phyloP scores from a whole-genome alignment of 2,113 vertebrate genomes.

The Siniperca chuatsi region DNA sequence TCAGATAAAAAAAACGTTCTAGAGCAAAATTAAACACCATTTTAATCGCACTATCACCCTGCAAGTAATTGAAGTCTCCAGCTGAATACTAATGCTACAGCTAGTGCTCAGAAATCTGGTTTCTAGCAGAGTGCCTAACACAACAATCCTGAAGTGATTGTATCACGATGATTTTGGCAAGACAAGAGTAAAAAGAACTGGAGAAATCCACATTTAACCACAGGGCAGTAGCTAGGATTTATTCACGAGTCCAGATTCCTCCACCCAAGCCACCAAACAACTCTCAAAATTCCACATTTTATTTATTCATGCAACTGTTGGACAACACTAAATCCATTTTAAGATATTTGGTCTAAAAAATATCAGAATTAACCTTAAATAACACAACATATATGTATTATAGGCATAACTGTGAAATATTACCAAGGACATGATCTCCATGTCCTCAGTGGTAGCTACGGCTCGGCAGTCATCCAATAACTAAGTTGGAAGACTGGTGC shows the following conservation, averaged over 20 bases:
- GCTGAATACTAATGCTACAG: no score
- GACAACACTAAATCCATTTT: neutral
- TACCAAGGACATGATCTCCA: neutral
- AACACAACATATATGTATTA: no score
- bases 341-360: neutral
- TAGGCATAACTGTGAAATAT: no score
- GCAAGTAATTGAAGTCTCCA: neutral
- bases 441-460: neutral
- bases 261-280: neutral
- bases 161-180: neutral
- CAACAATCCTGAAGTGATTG: neutral
- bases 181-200: neutral
- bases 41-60: neutral
- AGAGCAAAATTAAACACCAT: neutral
- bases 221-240: neutral
- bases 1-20: neutral
- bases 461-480: neutral
- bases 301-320: neutral
- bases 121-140: neutral
- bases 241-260: no score
- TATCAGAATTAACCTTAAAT: neutral
- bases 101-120: neutral
- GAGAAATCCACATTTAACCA: conserved; percentile 18
- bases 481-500: no score
- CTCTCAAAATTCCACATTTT: no score